Evolutionary conservation across 2,888 invertebrate species (phyloP), one percentile per base, ranked within the genome.

Genomic region (Drosophila yooni): DNA sequence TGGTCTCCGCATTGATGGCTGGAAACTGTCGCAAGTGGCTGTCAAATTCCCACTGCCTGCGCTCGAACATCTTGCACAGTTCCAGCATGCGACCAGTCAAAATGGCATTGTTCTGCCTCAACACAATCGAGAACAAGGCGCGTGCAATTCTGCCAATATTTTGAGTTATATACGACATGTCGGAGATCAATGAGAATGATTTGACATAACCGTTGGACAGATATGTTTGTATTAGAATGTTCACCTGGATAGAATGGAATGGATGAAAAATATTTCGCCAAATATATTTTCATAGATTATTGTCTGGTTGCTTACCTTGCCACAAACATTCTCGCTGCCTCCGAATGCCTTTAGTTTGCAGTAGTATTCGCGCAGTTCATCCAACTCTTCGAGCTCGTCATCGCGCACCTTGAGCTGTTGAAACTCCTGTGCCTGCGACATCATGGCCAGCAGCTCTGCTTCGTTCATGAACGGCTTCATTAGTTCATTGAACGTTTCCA

Each of bases 371-470:
- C 95, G 94, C 25, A 99, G 94, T 51, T 95, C 94, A 92, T 98
- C 98, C 61, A 99, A 93, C 92, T 99, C 99, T 18, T 96, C 95
- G 83, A 98, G 93, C 93, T 99, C 99, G 92, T 99, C 99, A 91
- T 99, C 99, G 60, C 99, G 95, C 0, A 98, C 96, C 94, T 99
- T 99, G 0, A 99, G 94, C 91, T 99, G 99, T 74, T 98, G 96
- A 93, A 99, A 99, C 93, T 99, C 99, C 53, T 97, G 97, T 4
- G 99, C 96, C 74, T 96, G 95, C 0, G 98, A 97, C 60, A 99
- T 95, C 95, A 99, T 96, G 75, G 95, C 95, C n/a, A 99, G 94
- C 34, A 99, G 96, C 77, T 97, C 97, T 0, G 96, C 95, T 79
- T 98, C 97, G 5, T 95, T 96, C 97, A 99, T 98, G 33, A 96